A percentile compares a stretch with the other conserved stretches of the same genome.
Evolutionary conservation across 1,140 invertebrate species (phyloP).

Genomic region (Magallana angulata): DNA sequence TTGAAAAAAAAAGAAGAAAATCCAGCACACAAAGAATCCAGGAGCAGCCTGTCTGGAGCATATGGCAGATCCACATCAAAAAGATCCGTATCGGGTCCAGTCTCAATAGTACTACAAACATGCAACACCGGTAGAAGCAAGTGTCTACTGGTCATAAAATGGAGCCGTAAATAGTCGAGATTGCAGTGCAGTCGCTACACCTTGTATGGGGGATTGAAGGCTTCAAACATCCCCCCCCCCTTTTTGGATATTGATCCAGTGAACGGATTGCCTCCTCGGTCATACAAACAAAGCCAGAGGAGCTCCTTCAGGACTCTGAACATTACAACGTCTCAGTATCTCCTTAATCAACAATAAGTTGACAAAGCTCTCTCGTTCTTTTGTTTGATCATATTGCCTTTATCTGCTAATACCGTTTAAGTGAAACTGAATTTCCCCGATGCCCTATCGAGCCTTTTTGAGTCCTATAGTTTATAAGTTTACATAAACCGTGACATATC

Average conservation of each 20-base stretch:
- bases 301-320: not conserved
- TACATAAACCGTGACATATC: not conserved
- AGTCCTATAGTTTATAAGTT: not conserved
- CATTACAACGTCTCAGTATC: not conserved
- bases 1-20: not conserved
- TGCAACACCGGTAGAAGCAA: conserved; percentile 6
- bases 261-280: not conserved
- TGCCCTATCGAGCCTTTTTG: not conserved
- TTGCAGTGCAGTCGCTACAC: not conserved
- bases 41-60: not conserved
- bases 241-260: conserved; percentile 9
- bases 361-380: conserved; percentile 20
- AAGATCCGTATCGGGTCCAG: not conserved
- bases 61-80: not conserved
- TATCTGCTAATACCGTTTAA: conserved; percentile 23
- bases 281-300: not conserved
- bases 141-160: conserved; percentile 19
- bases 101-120: conserved; percentile 22
- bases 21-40: not conserved
- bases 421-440: conserved; percentile 1
- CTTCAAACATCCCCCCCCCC: not conserved
- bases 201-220: not conserved
- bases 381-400: conserved; percentile 10
- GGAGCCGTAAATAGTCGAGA: conserved; percentile 7
- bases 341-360: conserved; percentile 38